Percentiles rank a stretch among this genome's conserved stretches.
Conservation (phyloP, 2,888 invertebrate genomes). For the Melanophora roralis region DNA sequence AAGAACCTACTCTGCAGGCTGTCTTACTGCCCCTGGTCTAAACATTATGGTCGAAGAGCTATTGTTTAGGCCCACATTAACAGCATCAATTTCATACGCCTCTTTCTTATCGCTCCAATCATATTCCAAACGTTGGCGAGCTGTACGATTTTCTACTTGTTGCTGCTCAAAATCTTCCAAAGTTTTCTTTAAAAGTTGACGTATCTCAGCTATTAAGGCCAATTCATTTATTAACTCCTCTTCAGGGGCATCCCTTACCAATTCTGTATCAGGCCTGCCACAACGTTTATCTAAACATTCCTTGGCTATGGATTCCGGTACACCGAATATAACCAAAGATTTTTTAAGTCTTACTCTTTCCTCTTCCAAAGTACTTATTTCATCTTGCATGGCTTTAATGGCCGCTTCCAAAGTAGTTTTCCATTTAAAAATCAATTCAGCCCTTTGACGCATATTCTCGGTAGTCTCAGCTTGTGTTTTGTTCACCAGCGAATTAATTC, state of each 20-base stretch:
- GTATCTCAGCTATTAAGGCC: slow-evolving; percentile 84
- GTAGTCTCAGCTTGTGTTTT: slow-evolving; percentile 84
- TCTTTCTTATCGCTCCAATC: slow-evolving; percentile 95
- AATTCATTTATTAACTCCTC: slow-evolving; percentile 87
- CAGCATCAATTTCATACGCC: slow-evolving; percentile 86
- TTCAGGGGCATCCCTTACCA: slow-evolving; percentile 86
- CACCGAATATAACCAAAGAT: slow-evolving; percentile 82
- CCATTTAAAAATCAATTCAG: slow-evolving; percentile 85
- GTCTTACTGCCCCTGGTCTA: slow-evolving; percentile 87
- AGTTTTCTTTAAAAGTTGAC: slow-evolving; percentile 81
- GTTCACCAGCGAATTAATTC: slow-evolving; percentile 82
- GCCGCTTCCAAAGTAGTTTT: slow-evolving; percentile 85
- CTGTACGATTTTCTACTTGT: slow-evolving; percentile 85
- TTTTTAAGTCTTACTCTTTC: slow-evolving; percentile 84
- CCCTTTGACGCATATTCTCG: slow-evolving; percentile 81
- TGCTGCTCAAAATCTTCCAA: slow-evolving; percentile 84
- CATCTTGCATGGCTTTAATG: slow-evolving; percentile 83
- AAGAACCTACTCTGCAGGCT: slow-evolving; percentile 83
- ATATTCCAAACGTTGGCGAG: slow-evolving; percentile 89
- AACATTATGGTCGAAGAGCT: slow-evolving; percentile 85
- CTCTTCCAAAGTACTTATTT: slow-evolving; percentile 83
- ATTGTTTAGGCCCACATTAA: slow-evolving; percentile 83
- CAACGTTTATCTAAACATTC: slow-evolving; percentile 86
- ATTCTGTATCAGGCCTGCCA: slow-evolving; percentile 84
- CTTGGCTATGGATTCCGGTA: slow-evolving; percentile 86